Conservation (phyloP, 2,797 vertebrate species). For the Limosa lapponica region DNA sequence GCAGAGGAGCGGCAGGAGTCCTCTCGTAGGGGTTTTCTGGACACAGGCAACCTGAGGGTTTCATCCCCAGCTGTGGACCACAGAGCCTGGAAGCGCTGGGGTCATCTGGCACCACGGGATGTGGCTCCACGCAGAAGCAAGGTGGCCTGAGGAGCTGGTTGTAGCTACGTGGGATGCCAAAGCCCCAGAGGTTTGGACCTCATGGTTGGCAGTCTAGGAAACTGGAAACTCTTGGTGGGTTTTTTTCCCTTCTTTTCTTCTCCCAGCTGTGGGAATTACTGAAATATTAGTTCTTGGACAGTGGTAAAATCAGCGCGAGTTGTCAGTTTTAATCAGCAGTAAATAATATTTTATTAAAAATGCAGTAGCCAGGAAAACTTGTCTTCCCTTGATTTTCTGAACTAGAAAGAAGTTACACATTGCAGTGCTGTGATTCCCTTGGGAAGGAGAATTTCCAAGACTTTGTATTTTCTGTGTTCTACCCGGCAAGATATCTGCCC, state of each 20-base stretch:
- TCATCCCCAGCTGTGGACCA: not conserved
- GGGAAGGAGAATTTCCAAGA: not conserved
- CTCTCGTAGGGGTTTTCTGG: not conserved
- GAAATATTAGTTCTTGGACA: not conserved
- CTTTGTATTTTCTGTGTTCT: not conserved
- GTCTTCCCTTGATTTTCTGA: not conserved
- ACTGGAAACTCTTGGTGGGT: not conserved
- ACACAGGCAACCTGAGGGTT: not conserved
- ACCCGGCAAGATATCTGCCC: not conserved
- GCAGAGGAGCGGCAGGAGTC: not conserved
- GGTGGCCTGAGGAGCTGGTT: not conserved
- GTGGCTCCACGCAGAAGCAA: accelerated
- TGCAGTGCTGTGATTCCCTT: not conserved
- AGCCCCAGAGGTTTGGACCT: not conserved
- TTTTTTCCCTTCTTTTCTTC: not conserved
- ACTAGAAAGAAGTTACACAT: not conserved
- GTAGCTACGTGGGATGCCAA: not conserved
- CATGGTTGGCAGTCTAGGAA: not conserved
- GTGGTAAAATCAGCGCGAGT: not conserved
- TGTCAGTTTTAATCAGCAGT: not conserved
- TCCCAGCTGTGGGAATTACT: not conserved
- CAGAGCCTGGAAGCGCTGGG: not conserved
- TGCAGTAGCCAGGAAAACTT: not conserved
- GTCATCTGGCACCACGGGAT: accelerated
- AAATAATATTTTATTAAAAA: not conserved